These are phyloP conservation scores for Podarcis lilfordi DNA, from an alignment of 2,797 vertebrate genomes.

Conservation along the genomic window DNA sequence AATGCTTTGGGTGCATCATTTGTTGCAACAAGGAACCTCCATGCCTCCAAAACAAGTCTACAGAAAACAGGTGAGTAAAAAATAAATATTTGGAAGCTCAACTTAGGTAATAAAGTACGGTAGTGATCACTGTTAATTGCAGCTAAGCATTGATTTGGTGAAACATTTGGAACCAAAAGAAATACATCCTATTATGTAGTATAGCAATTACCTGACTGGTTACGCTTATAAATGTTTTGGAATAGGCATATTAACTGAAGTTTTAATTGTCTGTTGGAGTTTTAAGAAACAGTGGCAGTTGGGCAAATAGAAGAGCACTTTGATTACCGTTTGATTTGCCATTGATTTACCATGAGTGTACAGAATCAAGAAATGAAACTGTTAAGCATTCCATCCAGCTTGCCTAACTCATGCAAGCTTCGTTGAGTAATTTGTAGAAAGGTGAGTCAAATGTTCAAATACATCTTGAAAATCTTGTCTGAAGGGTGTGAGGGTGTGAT, in stretches of 20 bases:
- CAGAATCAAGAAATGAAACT: background rate
- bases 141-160: too few species aligned
- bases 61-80: conserved; percentile 90
- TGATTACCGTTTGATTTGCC: background rate
- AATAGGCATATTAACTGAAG: background rate
- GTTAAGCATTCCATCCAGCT: background rate
- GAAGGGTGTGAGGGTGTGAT: background rate
- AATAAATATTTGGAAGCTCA: background rate
- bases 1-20: conserved; percentile 87
- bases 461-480: background rate
- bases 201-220: background rate
- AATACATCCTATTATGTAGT: too few species aligned
- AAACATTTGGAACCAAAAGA: too few species aligned
- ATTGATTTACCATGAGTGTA: background rate
- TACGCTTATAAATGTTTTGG: background rate
- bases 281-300: background rate
- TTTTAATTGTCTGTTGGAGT: background rate
- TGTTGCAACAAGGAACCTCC: conserved; percentile 90
- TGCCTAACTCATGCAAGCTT: background rate
- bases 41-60: conserved; percentile 84
- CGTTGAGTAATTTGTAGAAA: background rate
- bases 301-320: background rate
- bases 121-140: background rate
- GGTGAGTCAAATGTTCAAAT: background rate
- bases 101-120: background rate